Evolutionary conservation across 2,888 invertebrate genomes (phyloP).

Genomic region (Eupithecia tripunctaria): DNA sequence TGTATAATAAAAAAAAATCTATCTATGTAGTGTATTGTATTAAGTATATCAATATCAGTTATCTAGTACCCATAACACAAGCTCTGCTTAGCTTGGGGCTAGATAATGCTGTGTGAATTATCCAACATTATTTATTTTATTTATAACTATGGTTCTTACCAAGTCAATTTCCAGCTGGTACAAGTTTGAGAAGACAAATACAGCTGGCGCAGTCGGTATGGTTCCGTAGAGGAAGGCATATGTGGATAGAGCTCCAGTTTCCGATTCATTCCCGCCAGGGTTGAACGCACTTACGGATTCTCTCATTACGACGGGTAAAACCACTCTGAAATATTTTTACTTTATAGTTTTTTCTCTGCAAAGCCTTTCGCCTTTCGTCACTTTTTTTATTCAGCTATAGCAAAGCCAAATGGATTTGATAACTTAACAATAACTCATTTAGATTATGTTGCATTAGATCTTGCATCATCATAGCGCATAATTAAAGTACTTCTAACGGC

Average conservation of each 20-base stretch:
- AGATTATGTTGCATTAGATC: too few relatives aligned
- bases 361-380: background rate
- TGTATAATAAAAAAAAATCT: too few relatives aligned
- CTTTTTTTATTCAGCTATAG: background rate
- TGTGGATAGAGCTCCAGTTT: slow-evolving; percentile 92
- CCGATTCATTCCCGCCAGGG: slow-evolving; percentile 88
- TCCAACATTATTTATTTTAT: too few relatives aligned
- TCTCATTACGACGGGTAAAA: slow-evolving; percentile 93
- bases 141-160: slow-evolving; percentile 82
- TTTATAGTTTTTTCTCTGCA: background rate
- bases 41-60: too few relatives aligned
- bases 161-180: slow-evolving; percentile 94
- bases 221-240: slow-evolving; percentile 98
- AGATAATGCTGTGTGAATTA: too few relatives aligned
- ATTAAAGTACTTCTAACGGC: background rate
- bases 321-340: slow-evolving; percentile 83
- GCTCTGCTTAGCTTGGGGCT: too few relatives aligned
- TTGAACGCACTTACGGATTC: slow-evolving; percentile 92
- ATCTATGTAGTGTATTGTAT: too few relatives aligned
- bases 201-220: slow-evolving; percentile 97
- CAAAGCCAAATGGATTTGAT: background rate
- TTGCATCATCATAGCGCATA: too few relatives aligned
- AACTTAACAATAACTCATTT: background rate
- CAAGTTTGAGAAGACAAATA: slow-evolving; percentile 96
- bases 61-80: too few relatives aligned